Evolutionary conservation across 2,113 vertebrate species (phyloP).

Genomic region (Centropristis striata): DNA sequence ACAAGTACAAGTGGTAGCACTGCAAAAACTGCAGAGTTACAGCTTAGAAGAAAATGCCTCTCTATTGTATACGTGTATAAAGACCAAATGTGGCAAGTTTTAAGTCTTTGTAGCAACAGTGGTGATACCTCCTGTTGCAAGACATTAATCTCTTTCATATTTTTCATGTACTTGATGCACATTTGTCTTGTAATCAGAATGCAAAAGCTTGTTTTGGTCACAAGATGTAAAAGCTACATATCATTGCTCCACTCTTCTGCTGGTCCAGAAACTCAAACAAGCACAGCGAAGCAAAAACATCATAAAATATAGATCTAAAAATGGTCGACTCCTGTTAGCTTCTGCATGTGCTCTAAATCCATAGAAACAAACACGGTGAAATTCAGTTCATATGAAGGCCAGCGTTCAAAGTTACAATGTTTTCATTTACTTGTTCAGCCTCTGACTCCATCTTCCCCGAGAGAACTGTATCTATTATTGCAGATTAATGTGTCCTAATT

Average conservation of each 20-base stretch:
- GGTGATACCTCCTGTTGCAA: not conserved
- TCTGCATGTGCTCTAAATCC: conserved; percentile 4
- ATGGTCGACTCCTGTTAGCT: not conserved
- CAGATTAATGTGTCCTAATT: conserved; percentile 7
- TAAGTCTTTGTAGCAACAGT: not conserved
- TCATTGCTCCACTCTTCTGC: not conserved
- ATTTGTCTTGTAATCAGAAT: not conserved
- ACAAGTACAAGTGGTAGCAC: conserved; percentile 30
- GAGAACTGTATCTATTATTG: conserved; percentile 2
- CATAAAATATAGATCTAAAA: conserved; percentile 25
- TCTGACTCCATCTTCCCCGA: not conserved
- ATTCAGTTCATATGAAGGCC: conserved; percentile 16
- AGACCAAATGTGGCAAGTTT: not conserved
- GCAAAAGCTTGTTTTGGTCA: not conserved
- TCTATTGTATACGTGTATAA: not conserved
- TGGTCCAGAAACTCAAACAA: conserved; percentile 5
- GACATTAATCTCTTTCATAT: not conserved
- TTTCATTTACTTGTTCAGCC: not conserved
- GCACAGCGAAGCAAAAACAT: not conserved
- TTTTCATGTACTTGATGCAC: not conserved
- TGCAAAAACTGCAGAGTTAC: conserved; percentile 34
- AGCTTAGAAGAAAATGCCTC: conserved; percentile 18
- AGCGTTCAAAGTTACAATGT: conserved; percentile 1
- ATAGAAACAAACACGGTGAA: not conserved
- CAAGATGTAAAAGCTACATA: not conserved